Percentiles rank a stretch among this genome's conserved stretches.
Conservation (phyloP, 1,140 invertebrate genomes). For the Anastrepha obliqua region DNA sequence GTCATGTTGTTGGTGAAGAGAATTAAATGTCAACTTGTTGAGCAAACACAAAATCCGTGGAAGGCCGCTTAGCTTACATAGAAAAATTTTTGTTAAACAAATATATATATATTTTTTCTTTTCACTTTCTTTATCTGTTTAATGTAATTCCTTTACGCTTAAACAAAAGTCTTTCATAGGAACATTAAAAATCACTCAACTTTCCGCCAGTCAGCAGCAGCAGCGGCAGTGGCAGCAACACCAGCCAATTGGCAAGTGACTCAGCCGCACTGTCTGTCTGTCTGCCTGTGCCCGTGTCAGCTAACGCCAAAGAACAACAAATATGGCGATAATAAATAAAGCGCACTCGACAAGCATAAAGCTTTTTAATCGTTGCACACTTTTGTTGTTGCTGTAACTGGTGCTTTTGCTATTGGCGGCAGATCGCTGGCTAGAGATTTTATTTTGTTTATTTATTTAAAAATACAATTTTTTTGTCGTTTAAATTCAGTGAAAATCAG, state of each 20-base stretch:
- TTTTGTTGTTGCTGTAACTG: background rate
- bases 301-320: background rate
- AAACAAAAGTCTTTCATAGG: slow-evolving; percentile 11
- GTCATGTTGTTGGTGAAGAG: background rate
- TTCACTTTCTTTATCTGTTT: background rate
- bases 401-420: slow-evolving; percentile 13
- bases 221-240: background rate
- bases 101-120: background rate
- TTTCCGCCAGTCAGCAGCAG: background rate
- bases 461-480: background rate
- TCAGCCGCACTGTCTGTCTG: background rate
- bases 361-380: slow-evolving; percentile 45
- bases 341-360: slow-evolving; percentile 19
- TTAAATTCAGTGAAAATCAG: background rate
- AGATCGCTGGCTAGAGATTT: slow-evolving; percentile 12
- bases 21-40: slow-evolving; percentile 36
- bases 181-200: slow-evolving; percentile 34
- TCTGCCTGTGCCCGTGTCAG: background rate
- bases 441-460: slow-evolving; percentile 43
- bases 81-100: background rate
- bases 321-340: slow-evolving; percentile 51
- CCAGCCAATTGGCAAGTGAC: slow-evolving; percentile 6
- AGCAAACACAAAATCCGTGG: slow-evolving; percentile 1
- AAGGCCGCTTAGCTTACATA: background rate
- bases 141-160: background rate